Evolutionary conservation across 2,888 invertebrate species (phyloP).

Genomic region (Aelia acuminata): DNA sequence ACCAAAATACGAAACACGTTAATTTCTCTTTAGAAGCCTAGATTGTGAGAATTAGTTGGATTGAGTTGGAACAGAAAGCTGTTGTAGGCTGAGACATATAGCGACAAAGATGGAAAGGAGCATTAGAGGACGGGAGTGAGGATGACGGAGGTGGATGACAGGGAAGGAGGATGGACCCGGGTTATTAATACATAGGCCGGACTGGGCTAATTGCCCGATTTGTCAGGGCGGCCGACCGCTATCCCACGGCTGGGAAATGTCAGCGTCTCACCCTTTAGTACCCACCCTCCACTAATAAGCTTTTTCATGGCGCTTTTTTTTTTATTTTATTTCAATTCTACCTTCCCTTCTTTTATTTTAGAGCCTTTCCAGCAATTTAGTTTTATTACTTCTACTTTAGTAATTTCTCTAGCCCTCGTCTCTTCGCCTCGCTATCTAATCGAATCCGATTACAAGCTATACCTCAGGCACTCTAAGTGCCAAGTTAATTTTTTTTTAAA

Average conservation of each 20-base stretch:
- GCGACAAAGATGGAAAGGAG: background rate
- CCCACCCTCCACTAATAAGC: slow-evolving; percentile 54
- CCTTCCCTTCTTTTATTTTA: slow-evolving; percentile 4
- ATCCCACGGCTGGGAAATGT: slow-evolving; percentile 57
- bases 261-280: slow-evolving; percentile 52
- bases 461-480: background rate
- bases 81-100: background rate
- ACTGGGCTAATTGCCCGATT: slow-evolving; percentile 55
- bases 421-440: background rate
- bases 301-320: slow-evolving; percentile 49
- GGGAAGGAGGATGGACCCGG: background rate
- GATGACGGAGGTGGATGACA: slow-evolving; percentile 30
- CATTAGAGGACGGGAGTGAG: background rate
- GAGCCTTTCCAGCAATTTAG: slow-evolving; percentile 38
- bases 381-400: slow-evolving; percentile 27
- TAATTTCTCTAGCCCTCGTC: background rate
- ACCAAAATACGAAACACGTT: too few relatives aligned
- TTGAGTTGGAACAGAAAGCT: background rate
- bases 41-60: background rate
- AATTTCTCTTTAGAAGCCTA: too few relatives aligned
- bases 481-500: too few relatives aligned
- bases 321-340: background rate
- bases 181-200: slow-evolving; percentile 54
- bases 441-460: background rate
- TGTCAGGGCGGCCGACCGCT: slow-evolving; percentile 41